These are phyloP conservation scores for Hydrozoanthus tunicans DNA, from an alignment of 64 coral and sea anemone species.

Conservation along the genomic window DNA sequence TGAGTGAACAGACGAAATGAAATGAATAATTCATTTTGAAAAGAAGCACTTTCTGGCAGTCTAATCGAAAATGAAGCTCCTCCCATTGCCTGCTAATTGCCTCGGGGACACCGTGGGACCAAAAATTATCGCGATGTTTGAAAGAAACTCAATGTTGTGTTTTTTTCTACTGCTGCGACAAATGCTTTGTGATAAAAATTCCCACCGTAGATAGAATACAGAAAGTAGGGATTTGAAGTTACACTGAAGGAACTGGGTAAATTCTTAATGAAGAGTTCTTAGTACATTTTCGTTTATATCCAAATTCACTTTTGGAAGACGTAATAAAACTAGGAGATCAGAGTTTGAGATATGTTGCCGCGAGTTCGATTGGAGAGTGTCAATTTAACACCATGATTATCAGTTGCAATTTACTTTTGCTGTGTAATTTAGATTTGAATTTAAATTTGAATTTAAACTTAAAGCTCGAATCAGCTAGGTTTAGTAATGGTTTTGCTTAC, in stretches of 20 bases:
- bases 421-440: conserved; percentile 13
- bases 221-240: conserved; percentile 9
- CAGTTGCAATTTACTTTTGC: not conserved
- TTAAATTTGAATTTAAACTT: not conserved
- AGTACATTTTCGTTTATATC: not conserved
- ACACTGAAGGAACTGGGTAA: not conserved
- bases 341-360: conserved; percentile 21
- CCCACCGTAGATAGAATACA: conserved; percentile 38
- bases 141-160: conserved; percentile 15
- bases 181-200: conserved; percentile 39
- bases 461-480: not conserved
- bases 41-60: conserved; percentile 19
- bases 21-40: conserved; percentile 48
- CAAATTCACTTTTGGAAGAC: conserved; percentile 31
- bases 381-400: not conserved
- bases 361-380: not conserved
- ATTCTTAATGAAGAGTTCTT: conserved; percentile 7
- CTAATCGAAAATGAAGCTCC: conserved; percentile 44
- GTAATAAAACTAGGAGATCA: not conserved
- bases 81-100: conserved; percentile 40
- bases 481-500: not conserved
- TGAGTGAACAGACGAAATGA: conserved; percentile 56
- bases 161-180: conserved; percentile 37
- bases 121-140: conserved; percentile 29
- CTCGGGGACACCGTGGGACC: conserved; percentile 34